Conservation (phyloP, 2,113 vertebrate genomes). For the Jacana jacana region DNA sequence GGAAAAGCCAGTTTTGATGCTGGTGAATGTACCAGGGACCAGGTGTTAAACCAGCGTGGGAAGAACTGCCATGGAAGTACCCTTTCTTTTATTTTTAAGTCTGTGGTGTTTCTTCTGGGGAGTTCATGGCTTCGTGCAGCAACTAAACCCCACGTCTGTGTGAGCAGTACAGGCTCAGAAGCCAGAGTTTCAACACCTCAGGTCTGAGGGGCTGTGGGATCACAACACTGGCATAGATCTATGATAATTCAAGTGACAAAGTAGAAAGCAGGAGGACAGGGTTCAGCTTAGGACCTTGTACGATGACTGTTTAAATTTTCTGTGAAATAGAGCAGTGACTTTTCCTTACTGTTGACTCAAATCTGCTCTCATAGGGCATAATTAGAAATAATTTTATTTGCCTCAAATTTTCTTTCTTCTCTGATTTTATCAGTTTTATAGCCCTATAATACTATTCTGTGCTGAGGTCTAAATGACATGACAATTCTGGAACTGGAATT, state of each 20-base stretch:
- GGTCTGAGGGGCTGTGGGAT: background rate
- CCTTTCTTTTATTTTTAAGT: background rate
- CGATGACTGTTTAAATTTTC: background rate
- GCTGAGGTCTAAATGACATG: background rate
- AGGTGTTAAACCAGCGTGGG: background rate
- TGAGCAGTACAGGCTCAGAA: background rate
- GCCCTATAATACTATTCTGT: background rate
- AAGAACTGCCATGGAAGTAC: background rate
- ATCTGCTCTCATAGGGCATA: background rate
- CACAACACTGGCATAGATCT: background rate
- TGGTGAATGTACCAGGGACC: background rate
- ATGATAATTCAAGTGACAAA: background rate
- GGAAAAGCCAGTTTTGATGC: background rate
- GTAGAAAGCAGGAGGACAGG: background rate
- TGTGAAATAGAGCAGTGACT: background rate
- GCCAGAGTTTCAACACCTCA: background rate
- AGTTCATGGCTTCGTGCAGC: background rate
- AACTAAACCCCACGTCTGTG: background rate
- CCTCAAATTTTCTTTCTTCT: background rate
- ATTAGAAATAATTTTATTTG: background rate
- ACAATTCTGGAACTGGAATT: background rate
- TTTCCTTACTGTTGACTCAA: background rate
- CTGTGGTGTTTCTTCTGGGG: background rate
- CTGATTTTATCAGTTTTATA: background rate
- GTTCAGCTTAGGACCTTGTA: background rate